Evolutionary conservation across 2,888 invertebrate species (phyloP).

Genomic region (Camponotus fellah): DNA sequence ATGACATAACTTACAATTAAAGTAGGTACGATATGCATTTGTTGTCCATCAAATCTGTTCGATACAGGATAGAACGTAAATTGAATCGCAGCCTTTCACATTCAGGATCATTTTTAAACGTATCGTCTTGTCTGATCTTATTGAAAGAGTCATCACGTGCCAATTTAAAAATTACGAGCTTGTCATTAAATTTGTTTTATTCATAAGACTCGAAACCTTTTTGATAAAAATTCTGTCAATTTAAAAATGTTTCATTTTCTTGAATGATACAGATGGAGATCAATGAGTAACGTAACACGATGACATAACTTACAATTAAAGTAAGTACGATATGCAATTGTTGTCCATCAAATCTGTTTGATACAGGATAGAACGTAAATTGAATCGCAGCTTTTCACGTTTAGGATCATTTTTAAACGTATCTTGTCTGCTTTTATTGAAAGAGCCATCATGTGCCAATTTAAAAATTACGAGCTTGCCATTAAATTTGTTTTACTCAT

Average conservation of each 20-base stretch:
- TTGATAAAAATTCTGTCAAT: background rate
- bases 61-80: slow-evolving; percentile 8
- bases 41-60: slow-evolving; percentile 2
- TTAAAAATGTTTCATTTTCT: background rate
- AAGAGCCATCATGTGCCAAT: background rate
- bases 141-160: background rate
- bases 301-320: background rate
- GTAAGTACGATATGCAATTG: background rate
- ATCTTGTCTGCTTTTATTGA: background rate
- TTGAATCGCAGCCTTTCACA: background rate
- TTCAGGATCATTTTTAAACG: slow-evolving; percentile 4
- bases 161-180: background rate
- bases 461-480: background rate
- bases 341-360: slow-evolving; percentile 1
- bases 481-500: background rate
- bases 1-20: background rate
- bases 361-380: slow-evolving; percentile 8
- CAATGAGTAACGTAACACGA: background rate
- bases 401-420: slow-evolving; percentile 1
- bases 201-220: background rate
- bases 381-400: background rate
- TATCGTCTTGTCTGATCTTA: background rate
- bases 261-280: background rate
- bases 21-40: background rate
- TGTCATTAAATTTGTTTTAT: background rate